Base-by-base conservation (phyloP, 2,888 invertebrate genomes). In the Ferrisia virgata region DNA sequence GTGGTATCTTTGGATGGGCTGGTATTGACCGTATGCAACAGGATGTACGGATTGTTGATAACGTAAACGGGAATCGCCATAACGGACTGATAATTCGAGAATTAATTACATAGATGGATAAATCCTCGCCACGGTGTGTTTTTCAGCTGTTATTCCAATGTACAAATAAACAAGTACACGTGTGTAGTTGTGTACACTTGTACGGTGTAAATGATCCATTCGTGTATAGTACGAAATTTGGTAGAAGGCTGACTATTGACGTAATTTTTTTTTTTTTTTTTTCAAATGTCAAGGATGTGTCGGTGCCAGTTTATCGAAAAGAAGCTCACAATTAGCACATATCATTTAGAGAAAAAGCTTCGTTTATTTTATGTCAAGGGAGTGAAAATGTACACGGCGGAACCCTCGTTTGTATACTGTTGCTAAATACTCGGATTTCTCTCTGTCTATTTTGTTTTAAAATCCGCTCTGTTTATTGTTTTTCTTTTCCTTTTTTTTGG, bases 41-140 rank as follows among this genome's bases (percentile, higher is more conserved):
- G 82, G 82, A 82, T 82, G 53, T 58, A 82, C 82, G 82, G 82
- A 82, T 64, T 82, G 82, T 82, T 82, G 64, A 36, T 82, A 25
- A 25, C 58, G 36, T 82, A 82, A 58, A 64, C 82, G 82, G 18
- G 82, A 82, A 82, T 82, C 9, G 39, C 58, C 82, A 82, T 82
- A 82, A 82, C 82, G 82, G 40, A 69, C 36, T 80, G 36, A 79
- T 79, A 76, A 76, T 47, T 80, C 47, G 53, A 47, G 53, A 80
- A 80, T 80, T 80, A 80, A 80, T 80, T 80, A 80, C 11, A 79
- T 76, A 76, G 28, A 36, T 28, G 33, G 33, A 36, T 36, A 76
- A 76, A 76, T 36, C 36, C 33, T 28, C 64, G 53, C 5, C n/a
- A n/a, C n/a, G n/a, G n/a, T n/a, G n/a, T n/a, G 28, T 28, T 64